Conservation (phyloP, 1,140 invertebrate genomes). For the Harlomillsia oculata region DNA sequence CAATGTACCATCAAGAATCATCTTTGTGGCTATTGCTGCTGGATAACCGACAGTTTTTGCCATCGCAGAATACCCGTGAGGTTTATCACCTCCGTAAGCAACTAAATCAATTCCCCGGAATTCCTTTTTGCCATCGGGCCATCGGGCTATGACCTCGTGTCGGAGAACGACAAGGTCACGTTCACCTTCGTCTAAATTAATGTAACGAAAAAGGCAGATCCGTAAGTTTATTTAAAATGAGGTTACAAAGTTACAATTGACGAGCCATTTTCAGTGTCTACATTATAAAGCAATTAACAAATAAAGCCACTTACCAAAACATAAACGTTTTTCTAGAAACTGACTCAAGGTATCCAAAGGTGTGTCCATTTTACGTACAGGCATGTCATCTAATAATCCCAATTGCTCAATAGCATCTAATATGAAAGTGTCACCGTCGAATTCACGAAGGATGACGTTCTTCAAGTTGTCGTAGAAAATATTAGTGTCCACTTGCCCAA, state of each 20-base stretch:
- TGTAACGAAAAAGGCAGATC: no score
- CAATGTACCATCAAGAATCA: constrained; percentile 94
- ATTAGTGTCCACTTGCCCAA: constrained; percentile 71
- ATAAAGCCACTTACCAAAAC: constrained; percentile 53
- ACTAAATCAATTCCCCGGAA: constrained; percentile 82
- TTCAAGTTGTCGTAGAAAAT: constrained; percentile 91
- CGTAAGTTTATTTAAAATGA: no score
- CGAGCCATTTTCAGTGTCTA: no score
- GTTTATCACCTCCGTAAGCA: constrained; percentile 66
- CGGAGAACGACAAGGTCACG: constrained; percentile 87
- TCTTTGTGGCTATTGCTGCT: constrained; percentile 89
- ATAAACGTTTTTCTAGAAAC: constrained; percentile 76
- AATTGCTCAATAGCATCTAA: constrained; percentile 67
- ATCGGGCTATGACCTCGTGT: constrained; percentile 83
- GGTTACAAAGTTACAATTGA: no score
- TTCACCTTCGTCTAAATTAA: constrained; percentile 59
- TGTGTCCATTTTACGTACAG: constrained; percentile 69
- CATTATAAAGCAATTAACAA: background rate
- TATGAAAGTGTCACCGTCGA: constrained; percentile 56
- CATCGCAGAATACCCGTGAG: constrained; percentile 86
- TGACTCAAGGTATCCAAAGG: constrained; percentile 86
- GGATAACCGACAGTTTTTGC: constrained; percentile 93
- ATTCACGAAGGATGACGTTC: constrained; percentile 60
- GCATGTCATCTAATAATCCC: constrained; percentile 71
- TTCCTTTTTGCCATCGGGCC: constrained; percentile 79